Evolutionary conservation across 2,797 vertebrate species (phyloP).

Genomic region (Diplodus puntazzo): DNA sequence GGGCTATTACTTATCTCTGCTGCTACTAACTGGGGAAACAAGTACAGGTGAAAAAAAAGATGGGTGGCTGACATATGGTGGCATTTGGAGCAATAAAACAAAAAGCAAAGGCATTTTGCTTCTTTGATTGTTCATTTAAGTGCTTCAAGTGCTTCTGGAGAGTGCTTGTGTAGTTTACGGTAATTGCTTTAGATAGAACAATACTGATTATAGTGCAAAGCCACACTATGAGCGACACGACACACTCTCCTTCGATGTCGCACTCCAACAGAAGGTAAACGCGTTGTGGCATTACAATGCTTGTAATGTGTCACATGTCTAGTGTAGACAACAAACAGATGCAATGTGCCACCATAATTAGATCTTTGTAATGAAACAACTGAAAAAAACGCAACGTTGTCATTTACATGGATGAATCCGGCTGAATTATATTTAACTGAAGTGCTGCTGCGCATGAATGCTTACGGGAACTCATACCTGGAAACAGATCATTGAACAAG

Average conservation of each 20-base stretch:
- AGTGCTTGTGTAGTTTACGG: conserved; percentile 10
- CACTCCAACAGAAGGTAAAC: conserved; percentile 35
- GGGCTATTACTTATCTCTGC: conserved; percentile 65
- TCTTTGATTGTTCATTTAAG: conserved; percentile 41
- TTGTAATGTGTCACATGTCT: neutral
- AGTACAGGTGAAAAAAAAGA: conserved; percentile 54
- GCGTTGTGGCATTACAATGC: conserved; percentile 4
- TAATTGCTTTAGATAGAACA: conserved; percentile 23
- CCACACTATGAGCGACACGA: neutral
- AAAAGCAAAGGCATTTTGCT: conserved; percentile 9
- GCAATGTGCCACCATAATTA: neutral
- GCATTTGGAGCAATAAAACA: conserved; percentile 30
- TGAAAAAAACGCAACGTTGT: conserved; percentile 11
- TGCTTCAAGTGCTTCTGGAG: conserved; percentile 11
- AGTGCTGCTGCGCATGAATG: neutral
- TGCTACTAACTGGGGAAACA: conserved; percentile 56
- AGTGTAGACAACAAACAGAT: conserved; percentile 11
- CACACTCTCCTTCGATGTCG: neutral
- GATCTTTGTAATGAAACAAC: conserved; percentile 10
- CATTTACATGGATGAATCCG: neutral
- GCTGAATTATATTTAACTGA: neutral
- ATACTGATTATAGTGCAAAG: conserved; percentile 29
- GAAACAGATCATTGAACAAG: conserved; percentile 9
- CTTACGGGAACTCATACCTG: neutral
- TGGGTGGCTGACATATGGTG: conserved; percentile 47